phyloP scores from a whole-genome alignment of 1,140 invertebrate species.

The Dinothrombium tinctorium region DNA sequence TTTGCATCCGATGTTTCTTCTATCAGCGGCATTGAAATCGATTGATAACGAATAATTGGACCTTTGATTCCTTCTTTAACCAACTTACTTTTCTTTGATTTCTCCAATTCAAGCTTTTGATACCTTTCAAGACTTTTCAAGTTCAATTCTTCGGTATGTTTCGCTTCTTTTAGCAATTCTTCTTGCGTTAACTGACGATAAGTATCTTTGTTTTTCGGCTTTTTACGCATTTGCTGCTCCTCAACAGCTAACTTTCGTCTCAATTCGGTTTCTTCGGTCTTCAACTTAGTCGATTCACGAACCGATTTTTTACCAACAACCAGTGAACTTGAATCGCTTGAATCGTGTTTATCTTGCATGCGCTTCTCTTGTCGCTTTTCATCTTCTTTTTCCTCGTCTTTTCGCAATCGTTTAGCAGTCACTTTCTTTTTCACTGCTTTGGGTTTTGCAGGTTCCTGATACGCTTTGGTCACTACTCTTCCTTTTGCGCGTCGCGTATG shows the following conservation, averaged over 20 bases:
- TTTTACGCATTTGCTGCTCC: slow-evolving; percentile 2
- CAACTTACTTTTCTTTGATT: slow-evolving; percentile 51
- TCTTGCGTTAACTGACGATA: slow-evolving; percentile 64
- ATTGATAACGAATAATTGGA: slow-evolving; percentile 61
- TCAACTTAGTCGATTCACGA: slow-evolving; percentile 2
- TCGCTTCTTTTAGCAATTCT: slow-evolving; percentile 74
- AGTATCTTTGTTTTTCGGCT: slow-evolving; percentile 34
- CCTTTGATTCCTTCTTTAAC: slow-evolving; percentile 46
- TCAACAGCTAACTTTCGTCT: background rate
- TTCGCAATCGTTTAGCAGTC: background rate
- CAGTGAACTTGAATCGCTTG: too few species aligned
- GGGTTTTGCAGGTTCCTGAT: slow-evolving; percentile 32
- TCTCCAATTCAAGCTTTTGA: slow-evolving; percentile 72
- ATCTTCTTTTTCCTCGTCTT: too few species aligned
- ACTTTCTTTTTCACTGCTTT: background rate
- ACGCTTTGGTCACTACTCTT: slow-evolving; percentile 51
- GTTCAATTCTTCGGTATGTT: slow-evolving; percentile 75
- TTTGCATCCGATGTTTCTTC: slow-evolving; percentile 23
- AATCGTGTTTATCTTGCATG: slow-evolving; percentile 3
- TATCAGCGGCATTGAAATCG: slow-evolving; percentile 45
- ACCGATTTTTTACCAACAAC: background rate
- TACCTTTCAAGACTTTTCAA: slow-evolving; percentile 36
- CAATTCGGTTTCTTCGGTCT: background rate
- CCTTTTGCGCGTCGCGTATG: slow-evolving; percentile 35
- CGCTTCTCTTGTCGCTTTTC: slow-evolving; percentile 7